These are phyloP conservation scores for Cynaeus angustus DNA, from an alignment of 2,888 invertebrate species.

Conservation along the genomic window DNA sequence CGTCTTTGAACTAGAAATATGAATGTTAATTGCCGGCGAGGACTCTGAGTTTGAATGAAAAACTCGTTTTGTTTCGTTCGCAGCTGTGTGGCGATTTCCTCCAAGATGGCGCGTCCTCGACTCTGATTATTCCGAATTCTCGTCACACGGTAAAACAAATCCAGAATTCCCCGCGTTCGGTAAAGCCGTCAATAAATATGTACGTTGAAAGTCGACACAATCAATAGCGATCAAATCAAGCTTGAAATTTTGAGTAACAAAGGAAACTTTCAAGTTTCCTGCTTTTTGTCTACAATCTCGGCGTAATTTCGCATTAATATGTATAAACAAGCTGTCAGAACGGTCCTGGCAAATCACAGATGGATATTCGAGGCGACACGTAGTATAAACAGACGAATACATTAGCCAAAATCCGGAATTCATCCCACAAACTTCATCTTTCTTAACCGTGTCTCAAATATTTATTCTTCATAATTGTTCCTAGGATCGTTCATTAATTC, in stretches of 20 bases:
- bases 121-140: slow-evolving; percentile 14
- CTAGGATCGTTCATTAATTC: slow-evolving; percentile 29
- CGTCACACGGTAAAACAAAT: slow-evolving; percentile 17
- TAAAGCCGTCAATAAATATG: slow-evolving; percentile 30
- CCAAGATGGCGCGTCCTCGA: background rate
- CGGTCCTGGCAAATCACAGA: slow-evolving; percentile 27
- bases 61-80: background rate
- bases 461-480: slow-evolving; percentile 40
- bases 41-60: no score
- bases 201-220: slow-evolving; percentile 7
- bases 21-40: no score
- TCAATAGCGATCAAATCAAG: slow-evolving; percentile 29
- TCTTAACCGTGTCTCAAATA: slow-evolving; percentile 33
- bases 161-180: background rate
- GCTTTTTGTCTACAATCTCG: slow-evolving; percentile 19
- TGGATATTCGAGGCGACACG: slow-evolving; percentile 33
- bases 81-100: background rate
- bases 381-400: slow-evolving; percentile 44
- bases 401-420: slow-evolving; percentile 38
- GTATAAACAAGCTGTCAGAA: slow-evolving; percentile 48
- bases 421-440: slow-evolving; percentile 39
- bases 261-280: slow-evolving; percentile 10
- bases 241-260: slow-evolving; percentile 16
- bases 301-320: slow-evolving; percentile 49
- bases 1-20: no score